Conservation (phyloP, 2,888 invertebrate species). For the Eilema depressum region DNA sequence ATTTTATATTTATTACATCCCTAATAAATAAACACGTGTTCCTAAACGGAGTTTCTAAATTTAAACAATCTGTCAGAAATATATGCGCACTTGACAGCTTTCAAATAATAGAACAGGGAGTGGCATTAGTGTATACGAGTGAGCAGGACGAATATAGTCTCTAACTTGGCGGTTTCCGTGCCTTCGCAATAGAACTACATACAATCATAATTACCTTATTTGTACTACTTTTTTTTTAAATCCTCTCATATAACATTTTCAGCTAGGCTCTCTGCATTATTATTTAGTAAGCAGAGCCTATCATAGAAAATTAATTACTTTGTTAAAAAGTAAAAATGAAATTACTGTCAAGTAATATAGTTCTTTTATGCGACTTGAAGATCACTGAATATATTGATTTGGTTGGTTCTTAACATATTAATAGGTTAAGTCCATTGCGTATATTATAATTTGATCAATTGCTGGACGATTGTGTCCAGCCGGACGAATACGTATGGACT, state of each 20-base stretch:
- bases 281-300: slow-evolving; percentile 20
- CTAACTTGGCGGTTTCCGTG: not conserved
- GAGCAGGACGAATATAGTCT: slow-evolving; percentile 1
- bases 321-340: slow-evolving; percentile 30
- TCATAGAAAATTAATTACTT: slow-evolving; percentile 27
- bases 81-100: not conserved
- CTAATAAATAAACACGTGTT: not conserved
- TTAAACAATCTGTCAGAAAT: not conserved
- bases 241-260: not conserved
- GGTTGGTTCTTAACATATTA: slow-evolving; percentile 6
- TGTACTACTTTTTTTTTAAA: not conserved
- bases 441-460: slow-evolving; percentile 50
- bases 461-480: slow-evolving; percentile 63
- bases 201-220: not conserved
- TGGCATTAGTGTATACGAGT: not conserved
- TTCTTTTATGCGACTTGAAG: not conserved
- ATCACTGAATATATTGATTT: slow-evolving; percentile 15
- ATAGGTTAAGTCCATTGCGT: slow-evolving; percentile 13
- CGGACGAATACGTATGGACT: slow-evolving; percentile 38
- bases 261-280: not conserved
- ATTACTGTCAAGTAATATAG: slow-evolving; percentile 5
- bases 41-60: not conserved
- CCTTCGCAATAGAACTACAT: not conserved
- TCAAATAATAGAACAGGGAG: not conserved
- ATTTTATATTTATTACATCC: slow-evolving; percentile 1